Evolutionary conservation across 2,888 invertebrate genomes (phyloP).

Genomic region (Aethes cnicana): DNA sequence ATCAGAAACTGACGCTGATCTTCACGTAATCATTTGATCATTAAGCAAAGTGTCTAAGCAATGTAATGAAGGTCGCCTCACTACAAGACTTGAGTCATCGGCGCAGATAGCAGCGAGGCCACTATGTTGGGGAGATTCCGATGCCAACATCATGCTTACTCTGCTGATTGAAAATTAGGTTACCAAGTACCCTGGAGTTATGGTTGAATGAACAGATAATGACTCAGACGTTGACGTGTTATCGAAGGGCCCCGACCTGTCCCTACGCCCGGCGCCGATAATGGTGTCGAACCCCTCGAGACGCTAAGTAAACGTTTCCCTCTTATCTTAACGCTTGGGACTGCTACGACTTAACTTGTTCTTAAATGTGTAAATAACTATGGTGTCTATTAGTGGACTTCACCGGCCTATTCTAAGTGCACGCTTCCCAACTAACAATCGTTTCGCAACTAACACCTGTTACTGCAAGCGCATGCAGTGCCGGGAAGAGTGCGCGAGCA

Average conservation of each 20-base stretch:
- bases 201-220: no score
- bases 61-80: slow-evolving; percentile 3
- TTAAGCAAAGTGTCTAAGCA: slow-evolving; percentile 8
- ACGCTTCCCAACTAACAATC: slow-evolving; percentile 17
- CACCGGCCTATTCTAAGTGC: slow-evolving; percentile 19
- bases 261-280: no score
- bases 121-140: neutral
- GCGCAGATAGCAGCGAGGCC: neutral
- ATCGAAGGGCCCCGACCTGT: no score
- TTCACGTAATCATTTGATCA: neutral
- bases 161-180: no score
- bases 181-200: no score
- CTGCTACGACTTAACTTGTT: no score
- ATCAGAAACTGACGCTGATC: no score
- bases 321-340: no score
- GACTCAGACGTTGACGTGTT: no score
- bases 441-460: slow-evolving; percentile 32
- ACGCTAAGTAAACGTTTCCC: no score
- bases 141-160: neutral
- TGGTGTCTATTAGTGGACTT: slow-evolving; percentile 4
- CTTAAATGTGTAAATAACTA: neutral
- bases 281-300: no score
- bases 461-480: slow-evolving; percentile 26
- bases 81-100: slow-evolving; percentile 13
- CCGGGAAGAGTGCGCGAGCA: slow-evolving; percentile 15